Conservation (phyloP, 2,888 invertebrate genomes). For the Lochmaea capreae region DNA sequence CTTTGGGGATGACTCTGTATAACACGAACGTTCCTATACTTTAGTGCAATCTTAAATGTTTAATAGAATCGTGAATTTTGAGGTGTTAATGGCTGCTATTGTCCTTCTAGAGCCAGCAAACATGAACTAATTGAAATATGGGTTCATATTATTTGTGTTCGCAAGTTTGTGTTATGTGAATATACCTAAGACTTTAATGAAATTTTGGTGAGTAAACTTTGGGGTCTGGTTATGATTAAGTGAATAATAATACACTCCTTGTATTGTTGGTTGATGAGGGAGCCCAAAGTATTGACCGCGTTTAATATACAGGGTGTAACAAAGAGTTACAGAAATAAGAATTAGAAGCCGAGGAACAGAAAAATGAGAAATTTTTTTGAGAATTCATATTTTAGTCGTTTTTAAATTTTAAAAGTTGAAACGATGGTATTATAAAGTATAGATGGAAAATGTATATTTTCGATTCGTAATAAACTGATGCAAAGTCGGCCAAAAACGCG, state of each 20-base stretch:
- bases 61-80: not conserved
- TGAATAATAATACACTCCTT: not conserved
- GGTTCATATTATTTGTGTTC: not conserved
- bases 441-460: too few species aligned
- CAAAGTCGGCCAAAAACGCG: too few species aligned
- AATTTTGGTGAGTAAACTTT: constrained; percentile 4
- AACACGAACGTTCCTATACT: not conserved
- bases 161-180: not conserved
- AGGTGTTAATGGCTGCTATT: constrained; percentile 2
- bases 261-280: not conserved
- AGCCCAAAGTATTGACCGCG: not conserved
- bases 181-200: constrained; percentile 5
- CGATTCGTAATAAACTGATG: too few species aligned
- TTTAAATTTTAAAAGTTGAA: too few species aligned
- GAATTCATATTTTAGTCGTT: too few species aligned
- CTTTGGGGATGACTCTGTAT: not conserved
- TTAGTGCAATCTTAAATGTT: not conserved
- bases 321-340: too few species aligned
- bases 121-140: constrained; percentile 3
- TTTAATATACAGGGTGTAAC: not conserved
- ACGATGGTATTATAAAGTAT: too few species aligned
- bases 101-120: not conserved
- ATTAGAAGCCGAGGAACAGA: too few species aligned
- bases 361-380: too few species aligned
- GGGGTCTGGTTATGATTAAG: not conserved